These are phyloP conservation scores for Toxotes lorentzi DNA, from an alignment of 2,797 vertebrate genomes.

Conservation along the genomic window DNA sequence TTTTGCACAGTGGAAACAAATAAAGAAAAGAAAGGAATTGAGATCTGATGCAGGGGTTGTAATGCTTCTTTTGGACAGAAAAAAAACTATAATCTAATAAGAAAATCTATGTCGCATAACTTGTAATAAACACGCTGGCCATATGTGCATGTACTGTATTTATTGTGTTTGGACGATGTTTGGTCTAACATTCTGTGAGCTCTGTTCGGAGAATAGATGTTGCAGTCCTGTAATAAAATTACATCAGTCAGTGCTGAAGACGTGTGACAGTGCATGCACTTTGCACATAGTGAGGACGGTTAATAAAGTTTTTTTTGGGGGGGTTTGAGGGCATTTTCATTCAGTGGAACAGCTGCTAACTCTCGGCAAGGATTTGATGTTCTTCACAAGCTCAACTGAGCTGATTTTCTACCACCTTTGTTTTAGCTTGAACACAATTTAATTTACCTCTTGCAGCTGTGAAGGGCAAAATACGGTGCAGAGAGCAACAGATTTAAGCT, in stretches of 20 bases:
- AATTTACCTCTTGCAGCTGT: neutral
- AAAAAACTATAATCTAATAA: slow-evolving; percentile 7
- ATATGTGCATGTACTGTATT: slow-evolving; percentile 28
- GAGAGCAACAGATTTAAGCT: slow-evolving; percentile 11
- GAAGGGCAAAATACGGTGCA: neutral
- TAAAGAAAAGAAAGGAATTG: slow-evolving; percentile 16
- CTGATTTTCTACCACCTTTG: slow-evolving; percentile 23
- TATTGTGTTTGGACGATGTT: slow-evolving; percentile 18
- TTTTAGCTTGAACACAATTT: slow-evolving; percentile 16
- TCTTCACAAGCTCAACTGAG: neutral
- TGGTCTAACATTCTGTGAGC: neutral
- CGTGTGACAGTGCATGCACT: slow-evolving; percentile 12
- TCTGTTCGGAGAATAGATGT: neutral
- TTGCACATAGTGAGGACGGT: neutral
- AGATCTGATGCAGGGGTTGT: neutral
- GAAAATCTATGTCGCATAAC: slow-evolving; percentile 20
- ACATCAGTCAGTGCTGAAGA: neutral
- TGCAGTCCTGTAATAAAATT: slow-evolving; percentile 36
- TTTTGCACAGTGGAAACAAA: slow-evolving; percentile 20
- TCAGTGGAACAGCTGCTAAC: neutral
- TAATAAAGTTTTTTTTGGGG: slow-evolving; percentile 7
- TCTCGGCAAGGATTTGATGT: neutral
- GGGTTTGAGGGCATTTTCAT: slow-evolving; percentile 18
- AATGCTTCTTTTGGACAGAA: slow-evolving; percentile 14
- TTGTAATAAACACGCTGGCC: slow-evolving; percentile 13